Evolutionary conservation across 2,888 invertebrate genomes (phyloP), one percentile per base, ranked within the genome.

Genomic region (Muschampia staudingeri): DNA sequence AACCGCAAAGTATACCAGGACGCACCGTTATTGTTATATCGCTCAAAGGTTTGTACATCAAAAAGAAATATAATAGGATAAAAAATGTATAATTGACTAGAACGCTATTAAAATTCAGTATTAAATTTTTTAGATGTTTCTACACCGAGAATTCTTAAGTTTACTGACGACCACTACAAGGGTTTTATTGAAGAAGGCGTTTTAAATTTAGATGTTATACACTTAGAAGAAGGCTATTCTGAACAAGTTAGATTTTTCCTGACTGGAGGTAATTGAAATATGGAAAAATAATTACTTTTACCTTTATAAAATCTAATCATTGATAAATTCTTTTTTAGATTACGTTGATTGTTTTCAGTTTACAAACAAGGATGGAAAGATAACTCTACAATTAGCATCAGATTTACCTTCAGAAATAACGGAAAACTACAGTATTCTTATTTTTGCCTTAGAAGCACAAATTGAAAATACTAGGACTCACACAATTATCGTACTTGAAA

Each of bases 251-350:
- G 52, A 34, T 81, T 88, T n/a, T 78, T 80, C 9, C 75, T 91
- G n/a, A 75, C 40, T 14, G 91, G 91, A 89, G 90, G 91, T 91
- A 89, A 52, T 69, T 67, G 9, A 71, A 78, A 75, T 16, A 71
- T 37, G 25, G n/a, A 52, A 73, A 71, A 40, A 75, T 67, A 67
- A 30, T 44, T 37, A 40, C 14, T 19, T 70, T 70, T 19, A 70
- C 1, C 30, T 14, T 30, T 67, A 40, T 2, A 40, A 9, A 0
- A 70, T n/a, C 12, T 25, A 30, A 19, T 73, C 65, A 84, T 82
- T 48, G 37, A 85, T 70, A 87, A 88, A 84, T 87, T 80, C 69
- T 84, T 80, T 89, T 91, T 88, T 87, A 91, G 91, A 91, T 85
- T 84, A 89, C 82, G 80, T 76, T 70, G 83, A 89, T 40, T 88